Evolutionary conservation across 2,888 invertebrate genomes (phyloP).

Genomic region (Nebria brevicollis): DNA sequence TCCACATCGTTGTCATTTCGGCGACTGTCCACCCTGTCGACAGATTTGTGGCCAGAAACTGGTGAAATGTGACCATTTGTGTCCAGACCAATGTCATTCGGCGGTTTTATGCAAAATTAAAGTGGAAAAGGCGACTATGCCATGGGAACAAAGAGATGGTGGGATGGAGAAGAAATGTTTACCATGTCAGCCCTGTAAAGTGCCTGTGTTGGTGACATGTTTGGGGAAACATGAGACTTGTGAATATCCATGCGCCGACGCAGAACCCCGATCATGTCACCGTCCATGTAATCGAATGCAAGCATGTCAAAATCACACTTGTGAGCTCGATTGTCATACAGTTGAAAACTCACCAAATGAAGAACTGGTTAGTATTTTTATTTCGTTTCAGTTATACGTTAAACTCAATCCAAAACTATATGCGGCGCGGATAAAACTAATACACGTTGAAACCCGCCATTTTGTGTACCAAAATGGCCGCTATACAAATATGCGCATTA

Average conservation of each 20-base stretch:
- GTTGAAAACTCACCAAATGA: slow-evolving; percentile 64
- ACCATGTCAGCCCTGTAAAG: slow-evolving; percentile 78
- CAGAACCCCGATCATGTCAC: slow-evolving; percentile 80
- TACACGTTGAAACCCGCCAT: not conserved
- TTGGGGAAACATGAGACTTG: slow-evolving; percentile 77
- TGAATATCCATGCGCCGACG: slow-evolving; percentile 76
- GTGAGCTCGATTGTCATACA: slow-evolving; percentile 77
- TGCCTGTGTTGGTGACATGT: slow-evolving; percentile 76
- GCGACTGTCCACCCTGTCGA: slow-evolving; percentile 83
- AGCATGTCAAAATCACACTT: slow-evolving; percentile 82
- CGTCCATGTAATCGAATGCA: slow-evolving; percentile 78
- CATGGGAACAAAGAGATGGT: slow-evolving; percentile 69
- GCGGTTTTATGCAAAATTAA: slow-evolving; percentile 70
- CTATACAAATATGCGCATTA: not conserved
- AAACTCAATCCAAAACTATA: no score
- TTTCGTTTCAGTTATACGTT: no score
- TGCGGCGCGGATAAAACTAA: no score
- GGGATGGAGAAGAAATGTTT: slow-evolving; percentile 65
- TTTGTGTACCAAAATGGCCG: not conserved
- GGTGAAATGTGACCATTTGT: slow-evolving; percentile 74
- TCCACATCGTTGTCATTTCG: slow-evolving; percentile 83
- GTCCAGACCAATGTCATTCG: slow-evolving; percentile 79
- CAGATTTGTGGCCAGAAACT: slow-evolving; percentile 74
- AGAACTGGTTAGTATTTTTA: slow-evolving; percentile 51
- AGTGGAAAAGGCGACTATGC: slow-evolving; percentile 70